These are phyloP conservation scores for Darevskia nairensis DNA, from an alignment of 2,797 vertebrate genomes.

Conservation along the genomic window DNA sequence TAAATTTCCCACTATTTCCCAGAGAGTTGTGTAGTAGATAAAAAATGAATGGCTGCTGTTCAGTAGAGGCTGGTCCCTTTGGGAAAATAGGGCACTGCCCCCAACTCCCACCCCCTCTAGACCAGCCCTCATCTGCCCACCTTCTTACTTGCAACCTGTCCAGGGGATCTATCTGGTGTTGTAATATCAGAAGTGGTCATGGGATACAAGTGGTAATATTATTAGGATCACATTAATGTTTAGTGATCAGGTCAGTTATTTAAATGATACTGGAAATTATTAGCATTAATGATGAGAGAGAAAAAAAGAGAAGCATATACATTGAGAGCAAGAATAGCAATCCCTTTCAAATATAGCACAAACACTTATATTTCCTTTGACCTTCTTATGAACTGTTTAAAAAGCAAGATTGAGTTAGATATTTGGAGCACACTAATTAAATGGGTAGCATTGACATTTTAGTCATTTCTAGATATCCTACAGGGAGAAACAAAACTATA, in stretches of 20 bases:
- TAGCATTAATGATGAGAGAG: background rate
- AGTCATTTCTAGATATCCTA: background rate
- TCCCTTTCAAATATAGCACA: background rate
- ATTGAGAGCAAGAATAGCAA: background rate
- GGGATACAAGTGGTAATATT: constrained; percentile 28
- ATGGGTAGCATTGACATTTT: constrained; percentile 1
- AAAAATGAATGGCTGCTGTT: too few relatives aligned
- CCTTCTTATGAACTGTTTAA: background rate
- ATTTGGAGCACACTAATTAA: constrained; percentile 40
- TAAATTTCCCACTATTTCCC: background rate
- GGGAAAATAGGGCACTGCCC: too few relatives aligned
- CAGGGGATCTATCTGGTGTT: background rate
- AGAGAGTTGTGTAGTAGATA: background rate
- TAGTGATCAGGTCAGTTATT: constrained; percentile 18
- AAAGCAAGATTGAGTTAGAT: constrained; percentile 30
- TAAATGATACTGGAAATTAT: constrained; percentile 12
- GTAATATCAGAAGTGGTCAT: background rate
- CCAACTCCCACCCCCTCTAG: too few relatives aligned
- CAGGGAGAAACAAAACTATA: constrained; percentile 19
- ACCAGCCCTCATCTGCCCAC: too few relatives aligned
- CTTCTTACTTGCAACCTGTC: too few relatives aligned
- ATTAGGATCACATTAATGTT: background rate
- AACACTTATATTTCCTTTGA: constrained; percentile 8
- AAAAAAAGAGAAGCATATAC: background rate
- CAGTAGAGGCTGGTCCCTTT: too few relatives aligned